Percentiles rank a stretch among this genome's conserved stretches.
These are phyloP conservation scores for Diuraphis noxia DNA, from an alignment of 1,140 invertebrate genomes.

Conservation along the genomic window DNA sequence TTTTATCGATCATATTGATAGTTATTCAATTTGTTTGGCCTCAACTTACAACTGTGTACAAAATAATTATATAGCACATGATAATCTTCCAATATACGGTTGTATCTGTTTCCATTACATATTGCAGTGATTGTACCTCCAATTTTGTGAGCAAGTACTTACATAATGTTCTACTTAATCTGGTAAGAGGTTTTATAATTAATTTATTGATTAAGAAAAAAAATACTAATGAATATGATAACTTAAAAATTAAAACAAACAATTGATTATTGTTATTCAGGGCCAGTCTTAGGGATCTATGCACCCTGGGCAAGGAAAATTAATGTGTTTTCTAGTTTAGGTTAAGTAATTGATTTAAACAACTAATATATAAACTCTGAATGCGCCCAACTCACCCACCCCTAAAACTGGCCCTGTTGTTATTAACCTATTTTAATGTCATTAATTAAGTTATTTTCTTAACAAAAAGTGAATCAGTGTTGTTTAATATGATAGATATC, in stretches of 20 bases:
- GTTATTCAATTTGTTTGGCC: neutral
- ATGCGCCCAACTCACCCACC: no score
- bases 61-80: neutral
- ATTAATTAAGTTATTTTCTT: neutral
- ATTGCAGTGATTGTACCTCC: neutral
- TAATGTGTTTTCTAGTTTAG: no score
- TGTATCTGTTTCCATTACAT: neutral
- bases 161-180: neutral
- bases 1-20: neutral
- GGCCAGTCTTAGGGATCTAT: no score
- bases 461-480: neutral
- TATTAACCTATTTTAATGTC: neutral
- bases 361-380: no score
- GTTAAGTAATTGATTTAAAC: no score
- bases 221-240: neutral
- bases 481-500: neutral
- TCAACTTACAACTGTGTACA: neutral
- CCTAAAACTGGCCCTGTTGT: no score
- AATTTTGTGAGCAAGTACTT: neutral
- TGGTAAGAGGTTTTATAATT: neutral
- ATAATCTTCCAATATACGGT: neutral
- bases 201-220: neutral
- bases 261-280: neutral
- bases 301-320: no score
- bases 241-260: neutral